These are phyloP conservation scores for Agrochola circellaris DNA, from an alignment of 2,888 invertebrate genomes.

Conservation along the genomic window DNA sequence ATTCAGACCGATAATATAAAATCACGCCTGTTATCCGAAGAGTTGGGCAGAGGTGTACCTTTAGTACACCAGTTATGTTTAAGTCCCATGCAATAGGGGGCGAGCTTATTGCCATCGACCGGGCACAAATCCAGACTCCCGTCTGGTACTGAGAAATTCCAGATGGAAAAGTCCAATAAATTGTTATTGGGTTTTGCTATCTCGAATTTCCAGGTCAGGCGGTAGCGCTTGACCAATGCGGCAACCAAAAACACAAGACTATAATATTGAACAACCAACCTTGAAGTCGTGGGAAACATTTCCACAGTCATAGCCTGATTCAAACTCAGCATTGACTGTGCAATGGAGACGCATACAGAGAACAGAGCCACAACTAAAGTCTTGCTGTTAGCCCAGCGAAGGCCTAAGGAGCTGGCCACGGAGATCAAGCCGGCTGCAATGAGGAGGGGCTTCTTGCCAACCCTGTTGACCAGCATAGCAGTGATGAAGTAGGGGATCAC, in stretches of 20 bases:
- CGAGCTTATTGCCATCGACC: too few relatives aligned
- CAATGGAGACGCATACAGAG: slow-evolving; percentile 70
- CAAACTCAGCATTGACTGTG: slow-evolving; percentile 76
- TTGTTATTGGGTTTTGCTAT: too few relatives aligned
- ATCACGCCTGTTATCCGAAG: too few relatives aligned
- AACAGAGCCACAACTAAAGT: slow-evolving; percentile 76
- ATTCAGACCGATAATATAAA: too few relatives aligned
- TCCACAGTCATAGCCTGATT: slow-evolving; percentile 78
- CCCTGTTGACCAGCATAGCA: slow-evolving; percentile 77
- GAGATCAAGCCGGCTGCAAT: slow-evolving; percentile 68
- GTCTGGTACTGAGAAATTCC: too few relatives aligned
- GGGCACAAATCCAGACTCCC: too few relatives aligned
- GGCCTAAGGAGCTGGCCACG: slow-evolving; percentile 66
- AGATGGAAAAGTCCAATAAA: too few relatives aligned
- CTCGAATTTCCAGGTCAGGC: too few relatives aligned
- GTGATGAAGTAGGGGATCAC: slow-evolving; percentile 76
- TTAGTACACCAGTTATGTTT: too few relatives aligned
- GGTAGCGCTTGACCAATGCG: too few relatives aligned
- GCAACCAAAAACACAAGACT: not conserved
- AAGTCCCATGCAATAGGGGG: too few relatives aligned
- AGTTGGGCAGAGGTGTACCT: too few relatives aligned
- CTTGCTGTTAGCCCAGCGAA: slow-evolving; percentile 77
- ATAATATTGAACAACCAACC: slow-evolving; percentile 70
- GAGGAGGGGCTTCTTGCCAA: slow-evolving; percentile 79
- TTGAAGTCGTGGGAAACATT: slow-evolving; percentile 79